Percentiles rank a stretch among this genome's conserved stretches.
Evolutionary conservation across 37 sponge, comb jelly and placozoan genomes (phyloP).

Genomic region (Hexactinellida sp.): DNA sequence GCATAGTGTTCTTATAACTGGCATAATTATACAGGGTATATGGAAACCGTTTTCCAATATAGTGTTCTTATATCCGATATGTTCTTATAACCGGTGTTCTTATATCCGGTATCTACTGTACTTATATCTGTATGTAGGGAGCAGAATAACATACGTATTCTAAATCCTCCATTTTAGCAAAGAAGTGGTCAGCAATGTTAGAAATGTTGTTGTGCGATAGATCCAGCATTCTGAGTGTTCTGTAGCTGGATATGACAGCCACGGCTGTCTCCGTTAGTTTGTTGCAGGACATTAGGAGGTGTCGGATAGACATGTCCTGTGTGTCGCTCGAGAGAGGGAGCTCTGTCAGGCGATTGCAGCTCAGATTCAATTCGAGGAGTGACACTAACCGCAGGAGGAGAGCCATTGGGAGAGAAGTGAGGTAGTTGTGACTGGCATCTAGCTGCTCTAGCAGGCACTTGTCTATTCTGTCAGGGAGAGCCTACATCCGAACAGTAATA

Average conservation of each 20-base stretch:
- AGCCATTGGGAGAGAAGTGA: conserved; percentile 37
- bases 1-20: too few species aligned
- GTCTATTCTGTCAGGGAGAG: conserved; percentile 6
- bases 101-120: too few species aligned
- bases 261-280: background rate
- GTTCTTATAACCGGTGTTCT: too few species aligned
- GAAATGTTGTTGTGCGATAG: conserved; percentile 37
- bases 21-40: too few species aligned
- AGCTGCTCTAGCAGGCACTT: conserved; percentile 25
- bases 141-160: background rate
- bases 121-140: background rate
- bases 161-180: conserved; percentile 4
- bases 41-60: too few species aligned
- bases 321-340: background rate
- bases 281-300: background rate
- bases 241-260: conserved; percentile 22
- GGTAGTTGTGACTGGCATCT: conserved; percentile 43
- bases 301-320: background rate
- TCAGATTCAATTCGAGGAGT: background rate
- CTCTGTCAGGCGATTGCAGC: background rate
- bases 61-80: too few species aligned
- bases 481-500: too few species aligned
- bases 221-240: conserved; percentile 45
- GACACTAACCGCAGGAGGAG: background rate
- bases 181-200: conserved; percentile 22